A percentile compares a stretch with the other conserved stretches of the same genome.
Evolutionary conservation across 2,888 invertebrate genomes (phyloP).

Genomic region (Abrostola triplasia): DNA sequence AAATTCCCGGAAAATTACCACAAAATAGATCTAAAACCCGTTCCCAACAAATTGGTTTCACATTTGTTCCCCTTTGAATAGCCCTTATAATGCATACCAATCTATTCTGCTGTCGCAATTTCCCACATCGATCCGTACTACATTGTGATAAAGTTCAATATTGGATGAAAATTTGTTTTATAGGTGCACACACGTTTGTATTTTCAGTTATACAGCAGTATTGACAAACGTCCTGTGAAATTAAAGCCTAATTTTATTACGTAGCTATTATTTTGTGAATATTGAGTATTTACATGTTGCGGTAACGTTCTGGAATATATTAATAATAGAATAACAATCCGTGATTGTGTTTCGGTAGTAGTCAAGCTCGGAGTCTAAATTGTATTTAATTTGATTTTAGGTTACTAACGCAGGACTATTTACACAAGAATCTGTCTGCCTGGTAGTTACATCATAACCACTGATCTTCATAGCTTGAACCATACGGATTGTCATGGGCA

Average conservation of each 20-base stretch:
- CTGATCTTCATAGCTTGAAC: not conserved
- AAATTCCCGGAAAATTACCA: constrained; percentile 43
- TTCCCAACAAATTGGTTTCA: constrained; percentile 54
- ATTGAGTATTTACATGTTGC: constrained; percentile 19
- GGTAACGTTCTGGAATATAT: constrained; percentile 6
- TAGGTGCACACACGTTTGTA: constrained; percentile 16
- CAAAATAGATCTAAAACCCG: constrained; percentile 50
- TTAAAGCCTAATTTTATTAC: constrained; percentile 75
- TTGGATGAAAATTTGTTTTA: not conserved
- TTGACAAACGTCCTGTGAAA: constrained; percentile 70
- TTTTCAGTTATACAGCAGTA: constrained; percentile 44
- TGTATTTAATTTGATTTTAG: not conserved
- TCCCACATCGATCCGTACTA: not conserved
- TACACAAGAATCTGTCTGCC: not conserved
- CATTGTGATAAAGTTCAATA: constrained; percentile 5
- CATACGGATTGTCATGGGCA: not conserved
- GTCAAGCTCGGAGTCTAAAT: not conserved
- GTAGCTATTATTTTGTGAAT: constrained; percentile 62
- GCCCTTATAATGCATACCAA: constrained; percentile 35
- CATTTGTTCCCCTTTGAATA: constrained; percentile 53
- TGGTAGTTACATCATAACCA: not conserved
- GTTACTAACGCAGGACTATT: not conserved
- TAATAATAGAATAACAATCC: constrained; percentile 3
- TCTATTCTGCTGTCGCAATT: not conserved
- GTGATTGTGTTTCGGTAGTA: constrained; percentile 3